Evolutionary conservation across 2,888 invertebrate species (phyloP).

Genomic region (Lithophane semibrunnea): DNA sequence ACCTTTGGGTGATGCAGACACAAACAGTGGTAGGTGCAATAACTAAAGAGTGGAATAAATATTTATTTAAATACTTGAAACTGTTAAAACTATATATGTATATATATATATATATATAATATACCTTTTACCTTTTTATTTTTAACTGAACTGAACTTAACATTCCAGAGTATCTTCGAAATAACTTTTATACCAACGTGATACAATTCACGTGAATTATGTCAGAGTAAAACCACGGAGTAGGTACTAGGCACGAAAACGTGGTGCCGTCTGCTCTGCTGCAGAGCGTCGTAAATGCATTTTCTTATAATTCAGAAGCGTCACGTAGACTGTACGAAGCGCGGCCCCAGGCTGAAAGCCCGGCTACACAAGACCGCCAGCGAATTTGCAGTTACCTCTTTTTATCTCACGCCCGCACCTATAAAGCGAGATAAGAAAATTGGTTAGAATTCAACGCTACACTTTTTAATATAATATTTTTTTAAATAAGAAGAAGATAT

Average conservation of each 20-base stretch:
- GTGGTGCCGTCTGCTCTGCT: conserved; percentile 78
- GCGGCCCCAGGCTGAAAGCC: conserved; percentile 80
- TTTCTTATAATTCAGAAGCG: conserved; percentile 90
- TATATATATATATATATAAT: no score
- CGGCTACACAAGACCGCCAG: conserved; percentile 83
- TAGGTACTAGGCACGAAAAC: conserved; percentile 81
- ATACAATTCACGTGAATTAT: conserved; percentile 78
- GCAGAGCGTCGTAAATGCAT: conserved; percentile 87
- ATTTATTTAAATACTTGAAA: no score
- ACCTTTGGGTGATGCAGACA: no score
- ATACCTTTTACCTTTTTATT: neutral
- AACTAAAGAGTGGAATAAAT: no score
- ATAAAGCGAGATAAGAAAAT: conserved; percentile 86
- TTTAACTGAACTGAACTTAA: neutral
- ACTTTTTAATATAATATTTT: conserved; percentile 19
- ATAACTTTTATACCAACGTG: conserved; percentile 22
- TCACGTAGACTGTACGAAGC: conserved; percentile 84
- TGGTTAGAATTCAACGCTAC: conserved; percentile 47
- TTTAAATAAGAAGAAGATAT: neutral
- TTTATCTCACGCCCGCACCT: conserved; percentile 84
- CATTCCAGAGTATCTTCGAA: conserved; percentile 21
- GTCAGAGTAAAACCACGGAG: conserved; percentile 75
- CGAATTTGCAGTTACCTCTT: conserved; percentile 88
- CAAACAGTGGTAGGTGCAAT: no score
- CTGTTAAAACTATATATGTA: no score